Evolutionary conservation across 2,888 invertebrate genomes (phyloP), one percentile per base, ranked within the genome.

Genomic region (Serripes groenlandicus): DNA sequence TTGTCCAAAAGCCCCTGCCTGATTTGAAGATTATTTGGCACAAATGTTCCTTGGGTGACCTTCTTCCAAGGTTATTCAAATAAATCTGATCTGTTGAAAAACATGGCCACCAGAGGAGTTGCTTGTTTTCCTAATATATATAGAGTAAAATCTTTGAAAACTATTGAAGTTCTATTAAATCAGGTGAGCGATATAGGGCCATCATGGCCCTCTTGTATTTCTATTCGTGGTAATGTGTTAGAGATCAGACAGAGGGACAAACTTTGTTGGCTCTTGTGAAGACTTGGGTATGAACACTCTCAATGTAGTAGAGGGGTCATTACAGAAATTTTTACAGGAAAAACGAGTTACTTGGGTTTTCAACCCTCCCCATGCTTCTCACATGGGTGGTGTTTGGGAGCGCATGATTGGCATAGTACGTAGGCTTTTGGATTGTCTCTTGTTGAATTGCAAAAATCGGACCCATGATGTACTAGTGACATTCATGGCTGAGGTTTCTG

Each of bases 371-470:
- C n/a, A n/a, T n/a, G n/a, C n/a, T n/a, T 85, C 88, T 11, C 88
- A 86, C 71, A 85, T 86, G 78, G 87, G 83, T 3, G 85, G 87
- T 26, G 78, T 70, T 11, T 82, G 82, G 80, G 82, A 85, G 49
- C 42, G 84, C 3, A 68, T 87, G 73, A 85, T 85, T 23, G 86
- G 83, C 15, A 28, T 79, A 0, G 60, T 58, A 0, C 34, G 77
- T 0, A 37, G 81, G 42, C 82, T 85, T 28, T 68, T 87, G 11
- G 82, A 87, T 34, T 66, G 79, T 21, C 35, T 85, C 52, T 34
- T 83, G 9, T n/a, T 52, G 2, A 49, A 37, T 32, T 32, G 30
- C 28, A 49, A 26, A 32, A 52, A 42, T 28, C 62, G 56, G 18
- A 71, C 58, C n/a, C 70, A 62, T 42, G 73, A 73, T 54, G 73